Evolutionary conservation across 2,797 vertebrate genomes (phyloP), one percentile per base, ranked within the genome.

Genomic region (Pygocentrus nattereri): DNA sequence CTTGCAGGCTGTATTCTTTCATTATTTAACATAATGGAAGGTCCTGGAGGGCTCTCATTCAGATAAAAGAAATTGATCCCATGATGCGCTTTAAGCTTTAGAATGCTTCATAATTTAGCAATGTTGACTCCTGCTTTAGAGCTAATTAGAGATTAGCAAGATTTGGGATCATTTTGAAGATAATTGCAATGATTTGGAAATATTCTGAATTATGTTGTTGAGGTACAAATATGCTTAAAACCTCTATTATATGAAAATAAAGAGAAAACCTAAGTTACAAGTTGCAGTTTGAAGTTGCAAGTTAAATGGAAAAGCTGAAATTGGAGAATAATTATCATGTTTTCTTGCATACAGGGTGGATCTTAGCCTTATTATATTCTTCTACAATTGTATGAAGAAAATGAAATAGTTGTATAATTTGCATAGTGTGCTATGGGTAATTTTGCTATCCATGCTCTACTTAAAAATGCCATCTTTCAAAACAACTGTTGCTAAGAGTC

Each of bases 41-140:
- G 52, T 86, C 90, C 92, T 88, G 75, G 47, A 87, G 92, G 87
- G 86, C 85, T 86, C 90, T 87, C 58, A 65, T 65, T 50, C 76
- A 89, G 90, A 93, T 93, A 87, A 91, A 91, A 84, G 90, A 91
- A 92, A 86, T 91, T 80, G 56, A 70, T 75, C 82, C 84, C 76
- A 90, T 89, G 89, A 90, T 89, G 87, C 90, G 84, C 87, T 80
- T 84, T 86, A 88, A 88, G 88, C 89, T 31, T 84, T 84, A 90
- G 85, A 85, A 83, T 90, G 84, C 87, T 93, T 92, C 85, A 92
- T 93, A 90, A 93, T 93, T 94, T 91, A 93, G 87, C 69, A 85
- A 79, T 87, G 86, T 87, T 82, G 81, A 91, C 81, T 89, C 84
- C 85, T 83, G 80, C 88, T 89, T 84, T 87, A 84, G 86, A 86